These are phyloP conservation scores for Hydrozoanthus tunicans DNA, from an alignment of 64 coral and sea anemone species.

Conservation along the genomic window DNA sequence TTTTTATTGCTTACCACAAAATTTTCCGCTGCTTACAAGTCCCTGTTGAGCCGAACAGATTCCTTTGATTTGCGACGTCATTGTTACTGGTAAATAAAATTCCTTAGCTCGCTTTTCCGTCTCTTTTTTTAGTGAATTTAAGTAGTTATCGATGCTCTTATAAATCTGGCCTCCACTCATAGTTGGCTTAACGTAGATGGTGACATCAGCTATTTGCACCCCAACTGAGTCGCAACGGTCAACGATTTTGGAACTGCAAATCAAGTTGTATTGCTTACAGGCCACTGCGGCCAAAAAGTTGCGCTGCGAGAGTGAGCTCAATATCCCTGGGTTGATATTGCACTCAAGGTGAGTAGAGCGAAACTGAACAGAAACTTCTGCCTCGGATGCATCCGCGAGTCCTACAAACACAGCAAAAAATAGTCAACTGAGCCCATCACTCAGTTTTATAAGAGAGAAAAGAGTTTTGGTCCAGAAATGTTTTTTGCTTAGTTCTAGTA, in stretches of 20 bases:
- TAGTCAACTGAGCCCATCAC: no score
- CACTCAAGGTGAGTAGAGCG: no score
- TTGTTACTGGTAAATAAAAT: not conserved
- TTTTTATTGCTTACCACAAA: not conserved
- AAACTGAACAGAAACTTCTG: no score
- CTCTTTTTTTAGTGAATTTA: not conserved
- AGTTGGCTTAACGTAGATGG: slow-evolving; percentile 1
- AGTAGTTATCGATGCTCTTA: not conserved
- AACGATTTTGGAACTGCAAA: not conserved
- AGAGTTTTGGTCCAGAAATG: no score
- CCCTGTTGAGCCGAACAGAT: not conserved
- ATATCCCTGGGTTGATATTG: not conserved
- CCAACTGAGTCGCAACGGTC: not conserved
- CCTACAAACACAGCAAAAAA: no score
- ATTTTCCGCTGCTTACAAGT: not conserved
- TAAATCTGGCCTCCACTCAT: not conserved
- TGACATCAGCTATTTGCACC: not conserved
- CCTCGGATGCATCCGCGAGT: no score
- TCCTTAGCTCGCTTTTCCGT: not conserved
- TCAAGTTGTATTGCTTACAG: not conserved
- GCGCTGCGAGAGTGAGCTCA: not conserved
- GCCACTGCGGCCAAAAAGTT: not conserved
- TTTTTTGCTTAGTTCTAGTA: no score
- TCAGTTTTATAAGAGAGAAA: no score
- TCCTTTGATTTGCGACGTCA: not conserved